phyloP scores from a whole-genome alignment of 2,888 invertebrate genomes.

The Zygothrica quintamaculata region DNA sequence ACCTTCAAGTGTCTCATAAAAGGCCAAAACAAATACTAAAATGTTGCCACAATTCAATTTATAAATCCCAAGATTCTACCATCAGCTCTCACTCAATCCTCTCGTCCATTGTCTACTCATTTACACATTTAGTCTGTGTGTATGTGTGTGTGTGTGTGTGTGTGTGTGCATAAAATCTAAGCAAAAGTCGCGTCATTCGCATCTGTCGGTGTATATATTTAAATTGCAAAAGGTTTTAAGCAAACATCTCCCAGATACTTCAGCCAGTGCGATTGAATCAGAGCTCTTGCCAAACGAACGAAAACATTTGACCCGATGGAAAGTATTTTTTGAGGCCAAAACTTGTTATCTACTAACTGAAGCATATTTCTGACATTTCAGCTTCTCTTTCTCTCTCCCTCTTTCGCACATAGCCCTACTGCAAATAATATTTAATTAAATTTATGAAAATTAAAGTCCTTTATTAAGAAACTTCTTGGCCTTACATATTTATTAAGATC shows the following conservation, averaged over 20 bases:
- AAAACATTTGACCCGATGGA: constrained; percentile 9
- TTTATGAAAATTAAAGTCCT: too few relatives aligned
- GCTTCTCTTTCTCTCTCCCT: constrained; percentile 21
- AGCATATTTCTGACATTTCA: constrained; percentile 48
- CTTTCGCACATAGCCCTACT: too few relatives aligned
- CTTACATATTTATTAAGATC: too few relatives aligned
- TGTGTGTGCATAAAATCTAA: constrained; percentile 22
- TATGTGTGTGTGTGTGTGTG: constrained; percentile 11
- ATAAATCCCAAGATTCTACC: constrained; percentile 18
- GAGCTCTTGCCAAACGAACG: constrained; percentile 16
- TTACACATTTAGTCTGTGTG: constrained; percentile 47
- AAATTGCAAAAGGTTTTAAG: constrained; percentile 45
- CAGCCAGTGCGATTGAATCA: constrained; percentile 41
- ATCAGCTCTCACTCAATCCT: background rate
- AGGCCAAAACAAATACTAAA: constrained; percentile 62
- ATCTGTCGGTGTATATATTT: constrained; percentile 28
- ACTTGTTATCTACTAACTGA: constrained; percentile 49
- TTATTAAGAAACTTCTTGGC: too few relatives aligned
- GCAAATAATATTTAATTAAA: constrained; percentile 1
- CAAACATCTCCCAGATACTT: constrained; percentile 35
- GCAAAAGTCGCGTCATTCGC: constrained; percentile 14
- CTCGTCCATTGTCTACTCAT: constrained; percentile 59
- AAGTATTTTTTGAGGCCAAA: constrained; percentile 21
- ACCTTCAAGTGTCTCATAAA: constrained; percentile 54
- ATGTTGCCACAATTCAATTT: constrained; percentile 62